Evolutionary conservation across 2,113 vertebrate species (phyloP).

Genomic region (Nerophis ophidion): DNA sequence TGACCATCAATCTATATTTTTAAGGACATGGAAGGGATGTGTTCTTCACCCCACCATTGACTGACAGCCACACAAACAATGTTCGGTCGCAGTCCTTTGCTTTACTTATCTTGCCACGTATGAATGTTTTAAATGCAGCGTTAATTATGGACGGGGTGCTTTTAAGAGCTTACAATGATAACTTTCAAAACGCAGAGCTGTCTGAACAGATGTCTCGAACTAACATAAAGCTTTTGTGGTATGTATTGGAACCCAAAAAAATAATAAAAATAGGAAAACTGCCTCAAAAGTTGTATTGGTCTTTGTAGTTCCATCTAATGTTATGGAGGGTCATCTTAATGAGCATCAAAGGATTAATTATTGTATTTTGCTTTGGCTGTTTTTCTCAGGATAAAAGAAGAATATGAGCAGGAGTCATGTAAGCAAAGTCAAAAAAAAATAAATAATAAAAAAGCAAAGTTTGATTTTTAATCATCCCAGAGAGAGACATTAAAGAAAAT

Average conservation of each 20-base stretch:
- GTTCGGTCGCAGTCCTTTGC: constrained; percentile 34
- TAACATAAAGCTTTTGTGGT: not conserved
- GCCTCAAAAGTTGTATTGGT: no score
- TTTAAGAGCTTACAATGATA: not conserved
- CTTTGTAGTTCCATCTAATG: no score
- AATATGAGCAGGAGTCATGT: no score
- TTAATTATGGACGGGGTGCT: not conserved
- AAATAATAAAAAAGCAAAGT: no score
- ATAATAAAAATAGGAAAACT: no score
- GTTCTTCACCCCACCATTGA: not conserved
- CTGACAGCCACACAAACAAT: constrained; percentile 21
- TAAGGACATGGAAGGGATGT: constrained; percentile 6
- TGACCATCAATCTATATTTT: constrained; percentile 33
- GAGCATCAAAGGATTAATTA: constrained; percentile 5
- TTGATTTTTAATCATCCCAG: no score
- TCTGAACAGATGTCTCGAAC: not conserved
- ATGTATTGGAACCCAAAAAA: no score
- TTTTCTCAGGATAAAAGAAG: no score
- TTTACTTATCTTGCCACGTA: not conserved
- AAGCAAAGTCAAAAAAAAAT: no score
- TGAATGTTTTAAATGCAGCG: not conserved
- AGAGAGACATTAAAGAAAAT: no score
- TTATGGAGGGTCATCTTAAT: not conserved
- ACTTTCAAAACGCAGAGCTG: not conserved
- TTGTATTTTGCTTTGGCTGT: constrained; percentile 5